These are phyloP conservation scores for Lepidonotus clava DNA, from an alignment of 2,888 invertebrate species.

Conservation along the genomic window DNA sequence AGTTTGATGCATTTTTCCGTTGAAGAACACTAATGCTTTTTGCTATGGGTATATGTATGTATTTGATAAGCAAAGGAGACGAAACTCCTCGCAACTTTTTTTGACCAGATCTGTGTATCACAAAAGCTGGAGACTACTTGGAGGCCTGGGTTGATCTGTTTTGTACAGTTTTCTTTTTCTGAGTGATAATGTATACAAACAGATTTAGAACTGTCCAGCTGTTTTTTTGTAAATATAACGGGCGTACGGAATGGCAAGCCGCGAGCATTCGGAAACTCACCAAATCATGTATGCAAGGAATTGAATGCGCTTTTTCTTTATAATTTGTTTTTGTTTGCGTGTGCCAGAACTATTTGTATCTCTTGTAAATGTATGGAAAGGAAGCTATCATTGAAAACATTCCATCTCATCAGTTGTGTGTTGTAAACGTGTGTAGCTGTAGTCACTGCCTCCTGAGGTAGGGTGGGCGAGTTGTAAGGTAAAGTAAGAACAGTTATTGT, in stretches of 20 bases:
- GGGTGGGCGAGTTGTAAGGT: neutral
- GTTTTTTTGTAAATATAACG: slow-evolving; percentile 17
- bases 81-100: neutral
- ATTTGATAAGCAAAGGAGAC: neutral
- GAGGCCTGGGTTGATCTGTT: neutral
- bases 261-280: neutral
- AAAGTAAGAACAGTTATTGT: too few relatives aligned
- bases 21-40: neutral
- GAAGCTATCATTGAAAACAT: slow-evolving; percentile 26
- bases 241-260: neutral
- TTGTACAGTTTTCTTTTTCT: slow-evolving; percentile 41
- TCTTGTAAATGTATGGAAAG: neutral
- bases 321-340: neutral
- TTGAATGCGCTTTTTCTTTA: too few relatives aligned
- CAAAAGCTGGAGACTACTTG: neutral
- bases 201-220: slow-evolving; percentile 3
- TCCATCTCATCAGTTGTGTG: slow-evolving; percentile 25
- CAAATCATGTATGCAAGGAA: neutral
- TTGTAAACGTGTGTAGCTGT: slow-evolving; percentile 22
- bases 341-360: too few relatives aligned
- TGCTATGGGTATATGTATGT: neutral
- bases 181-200: slow-evolving; percentile 17
- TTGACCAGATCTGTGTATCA: neutral
- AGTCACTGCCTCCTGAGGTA: neutral
- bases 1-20: neutral